Base-by-base conservation (phyloP, 2,797 vertebrate genomes). In the Muraenolepis orangiensis region DNA sequence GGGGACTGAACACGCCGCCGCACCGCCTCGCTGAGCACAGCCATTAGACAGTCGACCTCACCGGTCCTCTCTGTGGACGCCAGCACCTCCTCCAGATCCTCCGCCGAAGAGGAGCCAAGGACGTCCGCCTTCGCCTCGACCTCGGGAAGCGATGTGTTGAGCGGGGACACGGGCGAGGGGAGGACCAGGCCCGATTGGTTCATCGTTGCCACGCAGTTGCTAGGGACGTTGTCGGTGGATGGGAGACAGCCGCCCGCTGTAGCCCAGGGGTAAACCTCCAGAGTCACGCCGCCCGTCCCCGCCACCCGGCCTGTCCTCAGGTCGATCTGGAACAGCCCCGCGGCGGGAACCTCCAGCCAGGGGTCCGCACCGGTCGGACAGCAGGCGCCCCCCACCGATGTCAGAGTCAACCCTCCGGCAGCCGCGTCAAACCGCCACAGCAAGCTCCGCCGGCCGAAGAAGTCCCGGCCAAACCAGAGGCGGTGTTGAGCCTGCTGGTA, bases 391-490 rank as follows among this genome's bases (percentile, higher is more conserved):
- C 90, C 90, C 18, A 93, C 95, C 64, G 97, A 98, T 0, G 94
- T 79, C 26, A 99, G 87, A 69, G 86, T 92, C 70, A 98, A 84
- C 38, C 79, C 76, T 0, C 74, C 38, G 31, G 78, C 61, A 29
- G 42, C 81, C 0, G 77, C 76, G 34, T 85, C 88, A 73, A 93
- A 95, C 0, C 87, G 94, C 97, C 97, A 98, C 74, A 99, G 92
- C 85, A 99, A 92, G 85, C 98, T 99, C 67, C 97, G 92, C 28
- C 97, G 94, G 57, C 98, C 98, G 76, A 99, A 97, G 86, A 94
- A 96, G 86, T 99, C 98, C 78, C 97, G 93, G 34, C 98, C 98
- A 84, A 99, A 98, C 98, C 98, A 99, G 11, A 99, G 91, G 77
- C 81, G 91, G 51, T 94, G 92, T 29, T 72, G 90, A 6, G 86